Conservation (phyloP, 2,888 invertebrate genomes). For the Tortrix viridana region DNA sequence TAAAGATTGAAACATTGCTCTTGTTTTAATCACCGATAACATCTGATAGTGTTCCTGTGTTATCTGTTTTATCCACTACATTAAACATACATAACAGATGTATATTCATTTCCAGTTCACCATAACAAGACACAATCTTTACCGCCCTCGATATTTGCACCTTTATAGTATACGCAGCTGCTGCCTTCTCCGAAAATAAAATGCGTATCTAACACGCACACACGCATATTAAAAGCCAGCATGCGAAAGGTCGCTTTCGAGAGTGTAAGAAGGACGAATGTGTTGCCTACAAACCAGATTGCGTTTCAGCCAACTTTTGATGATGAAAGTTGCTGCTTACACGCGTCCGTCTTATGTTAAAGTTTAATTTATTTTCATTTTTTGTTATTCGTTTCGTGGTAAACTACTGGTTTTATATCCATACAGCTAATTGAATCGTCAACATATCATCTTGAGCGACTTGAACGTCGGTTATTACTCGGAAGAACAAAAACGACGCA, state of each 20-base stretch:
- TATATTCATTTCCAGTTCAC: no score
- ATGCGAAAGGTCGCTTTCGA: constrained; percentile 45
- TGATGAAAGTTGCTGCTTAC: constrained; percentile 41
- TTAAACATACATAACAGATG: no score
- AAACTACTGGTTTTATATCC: constrained; percentile 11
- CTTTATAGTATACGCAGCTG: constrained; percentile 39
- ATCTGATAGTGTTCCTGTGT: neutral
- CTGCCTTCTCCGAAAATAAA: constrained; percentile 44
- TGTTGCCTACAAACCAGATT: constrained; percentile 47
- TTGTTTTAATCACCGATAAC: constrained; percentile 13
- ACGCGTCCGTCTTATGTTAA: constrained; percentile 27
- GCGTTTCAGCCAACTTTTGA: constrained; percentile 41
- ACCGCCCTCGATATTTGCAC: constrained; percentile 25
- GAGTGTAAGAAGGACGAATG: constrained; percentile 45
- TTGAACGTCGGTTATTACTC: constrained; percentile 37
- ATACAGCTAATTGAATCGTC: no score
- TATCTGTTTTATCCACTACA: no score
- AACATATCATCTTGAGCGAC: constrained; percentile 9
- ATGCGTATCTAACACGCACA: constrained; percentile 39
- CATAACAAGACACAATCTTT: no score
- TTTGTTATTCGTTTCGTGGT: constrained; percentile 28
- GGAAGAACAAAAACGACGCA: constrained; percentile 27
- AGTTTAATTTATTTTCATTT: constrained; percentile 30
- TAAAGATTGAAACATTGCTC: constrained; percentile 36
- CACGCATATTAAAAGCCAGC: constrained; percentile 41